Evolutionary conservation across 2,888 invertebrate species (phyloP).

Genomic region (Cosmia trapezina): DNA sequence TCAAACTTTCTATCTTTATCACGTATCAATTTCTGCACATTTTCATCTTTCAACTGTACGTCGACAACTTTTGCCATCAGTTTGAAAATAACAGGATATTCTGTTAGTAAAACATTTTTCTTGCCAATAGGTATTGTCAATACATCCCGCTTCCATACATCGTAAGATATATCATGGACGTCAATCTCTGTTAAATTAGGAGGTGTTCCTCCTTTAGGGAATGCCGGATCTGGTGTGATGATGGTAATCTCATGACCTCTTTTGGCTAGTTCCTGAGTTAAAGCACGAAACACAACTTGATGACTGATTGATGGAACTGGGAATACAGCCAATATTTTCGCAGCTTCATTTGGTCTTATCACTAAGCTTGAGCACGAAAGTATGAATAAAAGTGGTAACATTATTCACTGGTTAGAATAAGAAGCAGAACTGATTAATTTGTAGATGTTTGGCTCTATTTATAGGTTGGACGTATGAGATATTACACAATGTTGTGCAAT

Average conservation of each 20-base stretch:
- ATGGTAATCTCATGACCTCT: conserved; percentile 22
- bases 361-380: neutral
- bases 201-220: conserved; percentile 18
- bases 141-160: conserved; percentile 11
- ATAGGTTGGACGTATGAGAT: neutral
- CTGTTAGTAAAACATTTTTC: neutral
- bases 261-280: conserved; percentile 32
- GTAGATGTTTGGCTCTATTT: neutral
- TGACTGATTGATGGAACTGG: conserved; percentile 74
- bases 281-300: conserved; percentile 74
- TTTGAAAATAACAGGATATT: conserved; percentile 18
- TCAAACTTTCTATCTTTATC: conserved; percentile 18
- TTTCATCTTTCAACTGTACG: conserved; percentile 1
- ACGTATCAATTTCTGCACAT: conserved; percentile 17
- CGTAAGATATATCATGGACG: conserved; percentile 23
- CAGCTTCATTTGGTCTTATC: conserved; percentile 29
- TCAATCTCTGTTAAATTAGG: conserved; percentile 26
- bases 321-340: conserved; percentile 68
- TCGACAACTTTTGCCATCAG: conserved; percentile 12
- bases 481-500: conserved; percentile 15
- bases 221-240: conserved; percentile 31
- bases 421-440: conserved; percentile 8
- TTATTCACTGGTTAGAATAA: neutral
- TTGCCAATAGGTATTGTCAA: conserved; percentile 1
- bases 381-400: neutral